These are phyloP conservation scores for Microhierax caerulescens DNA, from an alignment of 2,797 vertebrate species.

Conservation along the genomic window DNA sequence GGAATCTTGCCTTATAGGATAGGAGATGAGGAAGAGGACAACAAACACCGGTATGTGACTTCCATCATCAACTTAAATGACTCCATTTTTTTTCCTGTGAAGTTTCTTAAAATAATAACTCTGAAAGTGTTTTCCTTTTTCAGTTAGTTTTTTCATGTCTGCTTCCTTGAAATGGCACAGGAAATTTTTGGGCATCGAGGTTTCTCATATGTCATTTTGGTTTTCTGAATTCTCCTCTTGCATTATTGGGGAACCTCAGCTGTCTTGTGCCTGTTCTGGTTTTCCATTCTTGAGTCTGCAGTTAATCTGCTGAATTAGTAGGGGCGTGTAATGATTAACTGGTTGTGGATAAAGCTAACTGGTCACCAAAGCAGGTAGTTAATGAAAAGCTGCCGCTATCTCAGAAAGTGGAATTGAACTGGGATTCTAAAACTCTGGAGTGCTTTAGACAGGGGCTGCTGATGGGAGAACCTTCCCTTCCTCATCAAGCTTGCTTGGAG, in stretches of 20 bases:
- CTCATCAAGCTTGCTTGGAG: neutral
- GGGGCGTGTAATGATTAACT: neutral
- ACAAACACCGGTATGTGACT: constrained; percentile 64
- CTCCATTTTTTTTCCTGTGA: neutral
- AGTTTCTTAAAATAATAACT: neutral
- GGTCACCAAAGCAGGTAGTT: neutral
- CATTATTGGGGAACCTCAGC: neutral
- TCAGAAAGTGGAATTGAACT: neutral
- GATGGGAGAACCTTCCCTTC: neutral
- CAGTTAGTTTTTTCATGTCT: neutral
- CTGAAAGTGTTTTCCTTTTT: neutral
- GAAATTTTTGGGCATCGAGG: neutral
- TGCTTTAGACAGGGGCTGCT: neutral
- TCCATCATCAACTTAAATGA: neutral
- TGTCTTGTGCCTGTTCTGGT: neutral
- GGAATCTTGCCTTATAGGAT: constrained; percentile 69
- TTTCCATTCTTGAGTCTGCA: neutral
- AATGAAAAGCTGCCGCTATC: neutral
- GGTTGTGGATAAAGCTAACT: neutral
- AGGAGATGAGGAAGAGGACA: constrained; percentile 73
- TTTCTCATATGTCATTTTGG: neutral
- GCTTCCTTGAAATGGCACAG: neutral
- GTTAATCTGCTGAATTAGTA: neutral
- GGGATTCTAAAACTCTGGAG: neutral
- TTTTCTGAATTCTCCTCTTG: neutral